Base-by-base conservation (phyloP, 1,140 invertebrate species). In the Drosophila truncata region DNA sequence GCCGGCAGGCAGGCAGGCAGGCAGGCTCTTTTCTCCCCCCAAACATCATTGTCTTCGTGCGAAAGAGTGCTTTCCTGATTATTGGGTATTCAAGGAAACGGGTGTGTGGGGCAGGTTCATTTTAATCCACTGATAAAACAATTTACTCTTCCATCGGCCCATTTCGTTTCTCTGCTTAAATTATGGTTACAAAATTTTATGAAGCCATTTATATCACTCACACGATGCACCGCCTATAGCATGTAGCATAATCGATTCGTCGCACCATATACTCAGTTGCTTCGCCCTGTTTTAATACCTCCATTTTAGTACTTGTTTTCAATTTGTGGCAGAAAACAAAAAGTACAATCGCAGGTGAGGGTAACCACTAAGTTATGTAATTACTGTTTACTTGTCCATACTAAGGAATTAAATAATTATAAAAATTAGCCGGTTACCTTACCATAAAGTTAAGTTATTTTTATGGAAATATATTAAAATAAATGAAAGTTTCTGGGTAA, bases 141-240 rank as follows among this genome's bases (percentile, higher is more conserved):
- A 87, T 86, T 86, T 82, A 64, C 75, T 72, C 59, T 54, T 25
- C 57, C 74, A 76, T 54, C 74, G 72, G 55, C 16, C 20, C 44
- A 46, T 50, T 20, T n/a, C 16, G 47, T 67, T 37, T n/a, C 31
- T 46, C 50, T 57, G 1, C 25, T 4, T 62, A 83, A 86, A 86
- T 86, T 65, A 86, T 83, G 83, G 83, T 86, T 88, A 88, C 84
- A 90, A 87, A 87, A 90, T 87, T 90, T 87, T 90, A 87, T 87
- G 85, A 90, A 87, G 85, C 84, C 81, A 87, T 87, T 87, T 90
- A 87, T 87, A 88, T 90, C 84, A 90, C 84, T 87, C 84, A 81
- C 61, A 57, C 50, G 73, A 49, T 52, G 49, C 25, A 44, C 60
- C 72, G 69, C 63, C 70, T 74, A 61, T 74, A 65, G 54, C 60